Conservation (phyloP, 2,888 invertebrate species). For the Alloplasta piceator region DNA sequence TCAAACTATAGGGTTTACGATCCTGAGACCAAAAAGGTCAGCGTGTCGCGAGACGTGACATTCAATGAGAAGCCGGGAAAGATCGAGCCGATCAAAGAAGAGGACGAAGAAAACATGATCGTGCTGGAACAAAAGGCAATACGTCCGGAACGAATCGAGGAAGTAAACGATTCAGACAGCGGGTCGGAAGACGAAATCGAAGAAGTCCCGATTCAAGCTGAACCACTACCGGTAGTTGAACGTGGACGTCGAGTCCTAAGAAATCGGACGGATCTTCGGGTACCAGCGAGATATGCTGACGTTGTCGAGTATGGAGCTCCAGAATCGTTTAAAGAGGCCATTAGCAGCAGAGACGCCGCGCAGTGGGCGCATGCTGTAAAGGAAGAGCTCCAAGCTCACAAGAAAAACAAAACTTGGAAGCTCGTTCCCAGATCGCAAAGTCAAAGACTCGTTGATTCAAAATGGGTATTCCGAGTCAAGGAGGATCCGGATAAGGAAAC, state of each 20-base stretch:
- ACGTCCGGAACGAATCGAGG: neutral
- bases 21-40: neutral
- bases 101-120: neutral
- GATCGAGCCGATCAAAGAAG: neutral
- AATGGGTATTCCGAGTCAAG: constrained; percentile 47
- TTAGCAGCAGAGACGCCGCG: constrained; percentile 21
- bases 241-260: constrained; percentile 6
- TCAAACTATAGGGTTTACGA: neutral
- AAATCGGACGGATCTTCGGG: constrained; percentile 22
- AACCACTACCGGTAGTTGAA: neutral
- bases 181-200: neutral
- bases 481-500: constrained; percentile 5
- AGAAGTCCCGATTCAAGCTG: constrained; percentile 7
- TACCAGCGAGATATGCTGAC: constrained; percentile 35
- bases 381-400: constrained; percentile 59
- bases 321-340: constrained; percentile 35
- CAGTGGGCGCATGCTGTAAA: constrained; percentile 48
- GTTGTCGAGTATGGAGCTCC: constrained; percentile 34
- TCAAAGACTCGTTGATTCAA: constrained; percentile 45
- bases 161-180: neutral
- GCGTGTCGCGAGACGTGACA: neutral
- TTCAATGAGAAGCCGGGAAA: neutral
- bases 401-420: constrained; percentile 48
- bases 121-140: neutral
- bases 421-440: constrained; percentile 34